These are phyloP conservation scores for Phrixothrix hirtus DNA, from an alignment of 2,888 invertebrate species.

Conservation along the genomic window DNA sequence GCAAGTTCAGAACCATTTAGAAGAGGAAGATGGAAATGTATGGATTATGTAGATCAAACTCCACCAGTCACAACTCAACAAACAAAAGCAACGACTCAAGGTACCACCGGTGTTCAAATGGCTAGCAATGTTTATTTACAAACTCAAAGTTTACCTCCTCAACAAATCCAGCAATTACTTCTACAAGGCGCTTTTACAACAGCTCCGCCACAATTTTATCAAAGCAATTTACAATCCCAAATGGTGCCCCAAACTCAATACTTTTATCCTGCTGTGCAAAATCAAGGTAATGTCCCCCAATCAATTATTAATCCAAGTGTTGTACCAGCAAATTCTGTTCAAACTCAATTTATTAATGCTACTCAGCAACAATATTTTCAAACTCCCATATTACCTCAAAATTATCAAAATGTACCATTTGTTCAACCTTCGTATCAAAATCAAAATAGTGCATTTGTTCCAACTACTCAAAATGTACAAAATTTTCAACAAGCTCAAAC, in stretches of 20 bases:
- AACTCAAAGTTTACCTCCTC: constrained; percentile 57
- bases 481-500: constrained; percentile 53
- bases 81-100: constrained; percentile 16
- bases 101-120: constrained; percentile 23
- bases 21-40: constrained; percentile 76
- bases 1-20: constrained; percentile 76
- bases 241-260: constrained; percentile 52
- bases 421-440: constrained; percentile 51
- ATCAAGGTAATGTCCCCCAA: constrained; percentile 42
- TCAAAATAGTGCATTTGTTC: constrained; percentile 53
- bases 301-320: constrained; percentile 42
- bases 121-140: constrained; percentile 48
- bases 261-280: constrained; percentile 52
- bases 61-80: constrained; percentile 43
- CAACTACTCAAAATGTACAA: constrained; percentile 50
- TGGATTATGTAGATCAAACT: constrained; percentile 75
- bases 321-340: constrained; percentile 44
- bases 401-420: constrained; percentile 51
- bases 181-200: constrained; percentile 50
- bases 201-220: constrained; percentile 34
- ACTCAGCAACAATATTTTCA: constrained; percentile 47
- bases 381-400: constrained; percentile 45
- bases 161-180: constrained; percentile 56
- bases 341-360: constrained; percentile 49
- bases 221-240: constrained; percentile 48